Evolutionary conservation across 2,797 vertebrate species (phyloP).

Genomic region (Otus scops): DNA sequence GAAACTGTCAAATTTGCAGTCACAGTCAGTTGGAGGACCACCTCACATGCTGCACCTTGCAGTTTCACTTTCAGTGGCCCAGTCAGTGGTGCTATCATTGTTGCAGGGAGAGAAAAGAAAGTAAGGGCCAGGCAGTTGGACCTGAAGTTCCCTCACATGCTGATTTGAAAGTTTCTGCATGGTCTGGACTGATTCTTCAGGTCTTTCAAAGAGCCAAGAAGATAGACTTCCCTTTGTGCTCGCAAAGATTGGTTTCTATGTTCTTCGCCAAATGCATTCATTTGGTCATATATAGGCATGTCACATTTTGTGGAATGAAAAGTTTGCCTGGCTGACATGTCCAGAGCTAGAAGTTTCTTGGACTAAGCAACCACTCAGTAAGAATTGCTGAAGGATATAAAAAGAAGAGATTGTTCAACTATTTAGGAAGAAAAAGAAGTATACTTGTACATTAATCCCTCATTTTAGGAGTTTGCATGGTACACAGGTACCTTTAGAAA

Average conservation of each 20-base stretch:
- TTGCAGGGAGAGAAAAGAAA: background rate
- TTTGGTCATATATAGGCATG: rapidly evolving
- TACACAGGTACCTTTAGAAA: background rate
- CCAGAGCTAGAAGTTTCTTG: background rate
- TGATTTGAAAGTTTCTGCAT: background rate
- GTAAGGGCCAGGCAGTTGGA: background rate
- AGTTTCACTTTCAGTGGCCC: background rate
- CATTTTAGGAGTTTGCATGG: background rate
- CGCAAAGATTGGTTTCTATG: background rate
- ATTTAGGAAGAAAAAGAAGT: background rate
- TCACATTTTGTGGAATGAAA: background rate
- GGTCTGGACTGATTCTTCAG: background rate
- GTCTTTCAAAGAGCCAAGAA: background rate
- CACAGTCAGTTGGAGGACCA: background rate
- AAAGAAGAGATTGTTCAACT: background rate
- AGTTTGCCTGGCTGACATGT: background rate
- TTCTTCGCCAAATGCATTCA: background rate
- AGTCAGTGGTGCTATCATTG: background rate
- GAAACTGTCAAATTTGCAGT: background rate
- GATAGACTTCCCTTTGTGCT: background rate
- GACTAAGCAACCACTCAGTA: background rate
- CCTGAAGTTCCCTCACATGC: background rate
- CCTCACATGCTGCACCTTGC: background rate
- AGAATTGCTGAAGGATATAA: background rate
- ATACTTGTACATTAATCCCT: background rate